Base-by-base conservation (phyloP, 1,140 invertebrate genomes). In the Bombus confusus region DNA sequence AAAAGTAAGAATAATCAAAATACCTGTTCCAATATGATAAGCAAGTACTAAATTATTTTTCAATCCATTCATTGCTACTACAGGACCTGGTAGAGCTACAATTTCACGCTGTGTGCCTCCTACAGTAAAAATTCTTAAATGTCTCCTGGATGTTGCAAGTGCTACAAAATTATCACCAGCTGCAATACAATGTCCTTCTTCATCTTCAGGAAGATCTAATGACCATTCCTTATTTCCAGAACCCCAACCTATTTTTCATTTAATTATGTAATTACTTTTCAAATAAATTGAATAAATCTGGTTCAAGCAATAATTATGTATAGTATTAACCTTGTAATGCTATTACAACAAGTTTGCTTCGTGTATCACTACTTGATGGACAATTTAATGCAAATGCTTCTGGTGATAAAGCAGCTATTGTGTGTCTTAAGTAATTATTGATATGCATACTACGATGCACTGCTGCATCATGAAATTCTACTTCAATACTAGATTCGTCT, bases 381-480 rank as follows among this genome's bases (percentile, higher is more conserved):
- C 97, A 97, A n/a, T 98, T 98, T 73, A 99, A 94, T 1, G 97
- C 96, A 9, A 99, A 94, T 59, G 97, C 98, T 83, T 97, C 96
- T 5, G 96, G 94, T 37, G 98, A 98, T 69, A 99, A 92, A 69
- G 97, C 97, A 41, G 98, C 98, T 96, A 99, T 97, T 25, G 97
- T 97, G 92, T 98, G 97, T 88, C 96, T 96, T 13, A 97, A 94
- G 91, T 97, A 97, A 95, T 99, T 99, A 88, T 96, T 97, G 43
- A 99, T 96, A 93, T 99, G 98, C 91, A 99, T 97, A 12, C 98
- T 96, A 94, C 99, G 98, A 95, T 99, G 98, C 62, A 98, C 95
- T n/a, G 97, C 96, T 0, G 97, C 96, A 95, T 99, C 98, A 91
- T 99, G 98, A 95, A 99, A 99, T 93, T 99, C 98, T 18, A 99